A percentile compares a stretch with the other conserved stretches of the same genome.
Conservation (phyloP, 1,140 invertebrate species). For the Teleopsis dalmanni region DNA sequence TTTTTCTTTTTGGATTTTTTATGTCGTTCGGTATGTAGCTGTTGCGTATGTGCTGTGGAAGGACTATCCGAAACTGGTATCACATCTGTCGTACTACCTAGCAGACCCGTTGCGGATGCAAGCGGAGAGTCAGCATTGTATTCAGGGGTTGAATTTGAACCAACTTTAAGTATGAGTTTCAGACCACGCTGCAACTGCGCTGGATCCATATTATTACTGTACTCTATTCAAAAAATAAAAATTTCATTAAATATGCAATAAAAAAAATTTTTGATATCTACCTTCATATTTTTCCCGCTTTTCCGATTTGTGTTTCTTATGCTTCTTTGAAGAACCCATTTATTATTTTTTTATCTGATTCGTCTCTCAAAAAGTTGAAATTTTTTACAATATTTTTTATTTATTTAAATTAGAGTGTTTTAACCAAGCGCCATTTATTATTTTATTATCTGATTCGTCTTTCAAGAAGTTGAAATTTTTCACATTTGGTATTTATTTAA, state of each 20-base stretch:
- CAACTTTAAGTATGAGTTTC: slow-evolving; percentile 77
- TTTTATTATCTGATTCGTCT: too few species aligned
- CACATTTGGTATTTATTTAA: too few species aligned
- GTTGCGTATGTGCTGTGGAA: slow-evolving; percentile 15
- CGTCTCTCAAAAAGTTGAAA: neutral
- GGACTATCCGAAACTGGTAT: slow-evolving; percentile 20
- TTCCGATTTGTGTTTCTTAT: slow-evolving; percentile 67
- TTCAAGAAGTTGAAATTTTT: neutral
- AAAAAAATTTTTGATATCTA: slow-evolving; percentile 29
- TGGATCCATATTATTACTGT: slow-evolving; percentile 45
- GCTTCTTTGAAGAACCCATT: slow-evolving; percentile 54
- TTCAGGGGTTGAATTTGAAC: slow-evolving; percentile 60
- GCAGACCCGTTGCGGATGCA: slow-evolving; percentile 34
- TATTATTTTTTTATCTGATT: neutral
- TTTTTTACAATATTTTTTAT: slow-evolving; percentile 7
- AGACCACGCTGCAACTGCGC: slow-evolving; percentile 53
- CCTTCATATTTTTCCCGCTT: slow-evolving; percentile 57
- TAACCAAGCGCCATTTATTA: too few species aligned
- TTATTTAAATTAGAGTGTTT: too few species aligned
- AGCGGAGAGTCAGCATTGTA: slow-evolving; percentile 46
- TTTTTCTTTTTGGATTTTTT: slow-evolving; percentile 73
- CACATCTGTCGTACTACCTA: slow-evolving; percentile 31
- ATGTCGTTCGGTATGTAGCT: slow-evolving; percentile 45
- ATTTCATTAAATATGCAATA: neutral
- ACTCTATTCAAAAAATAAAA: slow-evolving; percentile 28